A percentile compares a stretch with the other conserved stretches of the same genome.
These are phyloP conservation scores for Trididemnum nubilum DNA, from an alignment of 23 tunicate genomes.

Conservation along the genomic window DNA sequence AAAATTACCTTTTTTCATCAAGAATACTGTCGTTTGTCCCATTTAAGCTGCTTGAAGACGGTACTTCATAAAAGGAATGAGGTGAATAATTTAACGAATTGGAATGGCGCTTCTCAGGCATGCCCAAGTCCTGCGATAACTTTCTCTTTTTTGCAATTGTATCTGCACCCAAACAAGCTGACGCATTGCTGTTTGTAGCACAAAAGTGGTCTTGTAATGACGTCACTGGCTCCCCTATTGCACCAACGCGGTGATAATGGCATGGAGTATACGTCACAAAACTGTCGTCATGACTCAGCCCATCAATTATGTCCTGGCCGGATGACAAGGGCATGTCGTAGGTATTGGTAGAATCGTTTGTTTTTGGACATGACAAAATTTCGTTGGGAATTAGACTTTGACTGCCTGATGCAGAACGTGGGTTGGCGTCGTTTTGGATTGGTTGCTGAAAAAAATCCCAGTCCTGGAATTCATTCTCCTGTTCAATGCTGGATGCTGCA, in stretches of 20 bases:
- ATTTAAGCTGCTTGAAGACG: not conserved
- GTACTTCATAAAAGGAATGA: not conserved
- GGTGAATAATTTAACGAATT: not conserved
- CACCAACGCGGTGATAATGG: not conserved
- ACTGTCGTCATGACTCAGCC: not conserved
- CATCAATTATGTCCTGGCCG: not conserved
- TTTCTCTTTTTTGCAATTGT: not conserved
- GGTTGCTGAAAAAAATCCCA: constrained; percentile 10
- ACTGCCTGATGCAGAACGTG: not conserved
- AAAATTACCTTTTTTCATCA: not conserved
- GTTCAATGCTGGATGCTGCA: too few relatives aligned
- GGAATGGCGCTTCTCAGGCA: not conserved
- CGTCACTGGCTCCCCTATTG: not conserved
- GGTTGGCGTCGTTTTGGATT: not conserved
- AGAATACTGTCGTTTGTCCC: not conserved
- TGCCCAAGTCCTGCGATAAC: not conserved
- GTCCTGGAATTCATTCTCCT: not conserved
- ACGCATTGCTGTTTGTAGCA: too few relatives aligned
- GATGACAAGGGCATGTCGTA: not conserved
- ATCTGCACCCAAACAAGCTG: not conserved
- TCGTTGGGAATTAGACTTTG: not conserved
- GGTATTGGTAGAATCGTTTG: not conserved
- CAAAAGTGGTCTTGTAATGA: not conserved
- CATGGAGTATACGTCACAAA: not conserved
- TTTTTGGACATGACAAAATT: not conserved